Evolutionary conservation across 1,140 invertebrate species (phyloP), one percentile per base, ranked within the genome.

Genomic region (Orchestia grillus): DNA sequence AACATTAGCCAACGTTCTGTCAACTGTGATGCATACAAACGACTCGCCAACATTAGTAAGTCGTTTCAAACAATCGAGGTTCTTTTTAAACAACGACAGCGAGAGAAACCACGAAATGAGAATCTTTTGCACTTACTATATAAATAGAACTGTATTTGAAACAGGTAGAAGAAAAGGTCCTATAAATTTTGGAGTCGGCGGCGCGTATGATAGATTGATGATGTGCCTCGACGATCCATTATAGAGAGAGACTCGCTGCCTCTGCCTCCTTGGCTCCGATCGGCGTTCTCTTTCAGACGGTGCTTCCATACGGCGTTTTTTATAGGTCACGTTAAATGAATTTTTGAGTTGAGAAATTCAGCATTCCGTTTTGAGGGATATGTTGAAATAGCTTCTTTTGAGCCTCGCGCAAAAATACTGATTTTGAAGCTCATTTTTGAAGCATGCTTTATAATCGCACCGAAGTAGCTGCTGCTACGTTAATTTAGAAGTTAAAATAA

Each of bases 141-240:
- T 94, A 94, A 94, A 94, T 94, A 94, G 92, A 94, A 94, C 92
- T 94, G 92, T 94, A 94, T 94, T 94, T 94, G 92, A 94, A 94
- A 94, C 43, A 94, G 92, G 92, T 94, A 44, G 92, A 94, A 94
- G 92, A 94, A 94, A 94, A 94, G 92, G 44, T 94, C 44, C 92
- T 94, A 94, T 94, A 94, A 94, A 94, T 94, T 94, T 94, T 94
- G 92, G 92, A 94, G 92, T 94, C 92, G 92, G 92, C 92, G 92
- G 92, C 92, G 92, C 92, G 92, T 94, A 94, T 94, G 92, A 94
- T 94, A 94, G 92, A 94, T 94, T 94, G 92, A 94, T 94, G 92
- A 94, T 94, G 43, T 94, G 44, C 92, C 44, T 40, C 3, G 92
- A 94, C 92, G 45, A 94, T 94, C 92, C 92, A 94, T 94, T 94